Conservation (phyloP, 2,888 invertebrate genomes). For the Hololepta plana region DNA sequence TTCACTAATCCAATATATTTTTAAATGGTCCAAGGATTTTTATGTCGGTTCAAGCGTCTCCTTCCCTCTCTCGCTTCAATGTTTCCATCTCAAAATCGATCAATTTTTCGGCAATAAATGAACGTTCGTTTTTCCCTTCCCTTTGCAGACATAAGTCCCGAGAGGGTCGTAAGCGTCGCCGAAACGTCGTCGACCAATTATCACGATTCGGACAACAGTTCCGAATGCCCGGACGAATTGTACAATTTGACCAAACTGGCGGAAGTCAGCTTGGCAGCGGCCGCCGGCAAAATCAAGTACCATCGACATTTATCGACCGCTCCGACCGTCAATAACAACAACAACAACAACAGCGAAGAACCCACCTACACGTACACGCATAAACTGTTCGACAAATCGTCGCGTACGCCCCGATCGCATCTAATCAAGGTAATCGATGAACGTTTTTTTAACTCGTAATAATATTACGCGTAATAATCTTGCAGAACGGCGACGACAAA, state of each 20-base stretch:
- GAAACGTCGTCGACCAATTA: conserved; percentile 16
- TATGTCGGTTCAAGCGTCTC: no score
- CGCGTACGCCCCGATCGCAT: conserved; percentile 22
- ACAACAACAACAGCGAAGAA: conserved; percentile 13
- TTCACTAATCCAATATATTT: no score
- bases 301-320: conserved; percentile 20
- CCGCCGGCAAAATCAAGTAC: conserved; percentile 35
- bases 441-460: conserved; percentile 1
- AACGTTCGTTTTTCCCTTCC: no score
- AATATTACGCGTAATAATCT: not conserved
- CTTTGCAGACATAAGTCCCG: conserved; percentile 25
- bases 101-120: no score
- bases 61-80: no score
- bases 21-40: no score
- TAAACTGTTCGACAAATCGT: conserved; percentile 27
- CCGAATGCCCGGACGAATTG: conserved; percentile 40
- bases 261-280: conserved; percentile 49
- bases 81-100: no score
- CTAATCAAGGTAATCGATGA: conserved; percentile 17
- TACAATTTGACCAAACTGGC: conserved; percentile 60
- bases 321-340: conserved; percentile 8
- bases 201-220: conserved; percentile 20
- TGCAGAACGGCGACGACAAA: conserved; percentile 6
- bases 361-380: conserved; percentile 24
- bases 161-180: conserved; percentile 25